A percentile compares a stretch with the other conserved stretches of the same genome.
Conservation (phyloP, 2,888 invertebrate species). For the Apocheima hispidaria region DNA sequence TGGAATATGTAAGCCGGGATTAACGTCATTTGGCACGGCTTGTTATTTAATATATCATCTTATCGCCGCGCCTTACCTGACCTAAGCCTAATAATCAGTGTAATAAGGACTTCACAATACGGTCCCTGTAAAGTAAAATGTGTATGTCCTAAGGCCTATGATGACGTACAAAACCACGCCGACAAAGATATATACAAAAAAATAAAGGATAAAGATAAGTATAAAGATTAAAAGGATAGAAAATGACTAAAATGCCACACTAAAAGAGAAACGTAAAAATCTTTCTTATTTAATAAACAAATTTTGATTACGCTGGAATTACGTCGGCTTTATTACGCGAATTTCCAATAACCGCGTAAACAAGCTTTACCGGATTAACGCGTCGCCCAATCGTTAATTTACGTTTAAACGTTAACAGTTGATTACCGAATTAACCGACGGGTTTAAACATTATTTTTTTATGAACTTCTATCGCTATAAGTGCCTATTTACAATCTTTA, state of each 20-base stretch:
- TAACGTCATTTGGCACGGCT: no score
- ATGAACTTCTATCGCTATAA: no score
- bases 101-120: no score
- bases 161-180: neutral
- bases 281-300: conserved; percentile 18
- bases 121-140: no score
- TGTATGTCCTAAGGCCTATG: no score
- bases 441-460: neutral
- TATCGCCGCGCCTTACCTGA: no score
- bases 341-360: conserved; percentile 32
- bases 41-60: no score
- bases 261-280: neutral
- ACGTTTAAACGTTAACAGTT: conserved; percentile 29
- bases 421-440: conserved; percentile 19
- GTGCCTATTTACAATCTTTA: no score
- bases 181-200: no score
- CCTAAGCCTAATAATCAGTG: no score
- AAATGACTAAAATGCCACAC: neutral
- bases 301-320: conserved; percentile 21
- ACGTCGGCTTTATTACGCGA: conserved; percentile 16
- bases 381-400: conserved; percentile 25
- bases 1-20: no score
- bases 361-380: conserved; percentile 26
- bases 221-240: neutral
- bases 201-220: no score